phyloP scores from a whole-genome alignment of 2,888 invertebrate genomes.

The Caenorhabditis doughertyi region DNA sequence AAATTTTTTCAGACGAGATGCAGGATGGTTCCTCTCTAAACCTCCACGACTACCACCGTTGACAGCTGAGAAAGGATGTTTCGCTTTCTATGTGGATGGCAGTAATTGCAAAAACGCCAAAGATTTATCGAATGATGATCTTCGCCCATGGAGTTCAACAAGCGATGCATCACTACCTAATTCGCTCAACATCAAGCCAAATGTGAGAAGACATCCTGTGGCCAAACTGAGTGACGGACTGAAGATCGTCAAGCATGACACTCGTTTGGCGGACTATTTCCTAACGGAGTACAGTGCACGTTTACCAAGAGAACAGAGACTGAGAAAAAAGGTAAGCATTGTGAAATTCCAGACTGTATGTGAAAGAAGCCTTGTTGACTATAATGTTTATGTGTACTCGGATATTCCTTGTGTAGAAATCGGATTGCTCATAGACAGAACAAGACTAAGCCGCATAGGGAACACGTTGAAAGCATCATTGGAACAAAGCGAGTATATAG shows the following conservation, averaged over 20 bases:
- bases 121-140: constrained; percentile 67
- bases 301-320: constrained; percentile 68
- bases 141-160: constrained; percentile 68
- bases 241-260: constrained; percentile 59
- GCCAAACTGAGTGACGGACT: constrained; percentile 53
- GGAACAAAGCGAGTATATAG: too few relatives aligned
- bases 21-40: background rate
- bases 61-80: constrained; percentile 46
- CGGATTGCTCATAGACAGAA: too few relatives aligned
- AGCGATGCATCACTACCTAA: background rate
- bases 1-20: constrained; percentile 45
- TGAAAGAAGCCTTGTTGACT: too few relatives aligned
- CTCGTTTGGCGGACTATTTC: constrained; percentile 61
- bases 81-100: constrained; percentile 70
- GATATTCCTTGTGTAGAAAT: too few relatives aligned
- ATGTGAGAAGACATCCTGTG: constrained; percentile 68
- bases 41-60: background rate
- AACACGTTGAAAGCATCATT: too few relatives aligned
- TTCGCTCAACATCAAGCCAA: constrained; percentile 64
- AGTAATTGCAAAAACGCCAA: constrained; percentile 39
- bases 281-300: constrained; percentile 75
- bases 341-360: too few relatives aligned
- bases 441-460: too few relatives aligned
- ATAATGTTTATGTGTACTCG: too few relatives aligned
- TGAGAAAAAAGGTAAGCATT: constrained; percentile 65